These are phyloP conservation scores for Crocallis elinguaria DNA, from an alignment of 2,888 invertebrate species.

Conservation along the genomic window DNA sequence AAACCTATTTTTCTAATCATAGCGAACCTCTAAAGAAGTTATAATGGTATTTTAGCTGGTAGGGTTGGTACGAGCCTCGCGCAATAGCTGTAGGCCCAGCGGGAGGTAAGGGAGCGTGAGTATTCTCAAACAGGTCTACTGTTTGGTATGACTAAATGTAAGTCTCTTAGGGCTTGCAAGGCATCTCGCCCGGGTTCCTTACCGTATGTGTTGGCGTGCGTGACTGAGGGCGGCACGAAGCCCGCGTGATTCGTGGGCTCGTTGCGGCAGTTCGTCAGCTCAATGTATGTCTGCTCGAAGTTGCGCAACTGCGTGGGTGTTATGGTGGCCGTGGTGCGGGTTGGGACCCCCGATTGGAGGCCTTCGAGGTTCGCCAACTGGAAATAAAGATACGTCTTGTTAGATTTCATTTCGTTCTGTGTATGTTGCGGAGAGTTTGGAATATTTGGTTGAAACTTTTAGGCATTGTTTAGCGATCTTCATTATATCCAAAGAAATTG, in stretches of 20 bases:
- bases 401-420: not conserved
- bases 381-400: constrained; percentile 59
- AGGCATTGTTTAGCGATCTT: not conserved
- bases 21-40: too few species aligned
- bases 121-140: too few species aligned
- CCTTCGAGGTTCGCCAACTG: constrained; percentile 94
- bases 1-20: too few species aligned
- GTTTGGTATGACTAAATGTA: too few species aligned
- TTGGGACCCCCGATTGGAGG: constrained; percentile 95
- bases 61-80: too few species aligned
- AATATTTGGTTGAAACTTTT: not conserved
- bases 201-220: constrained; percentile 82
- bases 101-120: too few species aligned
- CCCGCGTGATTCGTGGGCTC: constrained; percentile 94
- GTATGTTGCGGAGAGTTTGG: too few species aligned
- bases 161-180: not conserved
- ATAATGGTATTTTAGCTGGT: too few species aligned
- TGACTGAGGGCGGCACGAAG: constrained; percentile 93
- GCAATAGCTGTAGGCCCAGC: too few species aligned
- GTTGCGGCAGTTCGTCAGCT: constrained; percentile 92
- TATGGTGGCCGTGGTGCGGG: constrained; percentile 96
- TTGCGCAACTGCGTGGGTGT: constrained; percentile 96
- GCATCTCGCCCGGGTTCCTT: constrained; percentile 42
- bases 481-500: too few species aligned
- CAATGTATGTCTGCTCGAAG: constrained; percentile 96